A percentile compares a stretch with the other conserved stretches of the same genome.
Conservation (phyloP, 1,140 invertebrate species). For the Drosophila kepulauana region DNA sequence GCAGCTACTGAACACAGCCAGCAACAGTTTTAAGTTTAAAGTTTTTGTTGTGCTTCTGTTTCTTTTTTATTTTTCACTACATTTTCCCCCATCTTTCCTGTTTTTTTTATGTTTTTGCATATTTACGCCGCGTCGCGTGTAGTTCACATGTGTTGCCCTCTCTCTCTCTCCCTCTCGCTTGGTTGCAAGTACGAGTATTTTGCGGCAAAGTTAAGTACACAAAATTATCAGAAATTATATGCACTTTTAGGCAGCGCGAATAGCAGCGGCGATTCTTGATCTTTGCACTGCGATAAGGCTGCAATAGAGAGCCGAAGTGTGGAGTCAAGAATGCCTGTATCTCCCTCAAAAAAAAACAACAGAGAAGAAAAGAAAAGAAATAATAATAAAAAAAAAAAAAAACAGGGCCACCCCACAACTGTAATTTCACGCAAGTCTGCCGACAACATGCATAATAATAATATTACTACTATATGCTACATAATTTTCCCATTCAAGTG, state of each 20-base stretch:
- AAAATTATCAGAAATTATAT: conserved; percentile 81
- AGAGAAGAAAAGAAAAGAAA: neutral
- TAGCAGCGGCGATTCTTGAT: conserved; percentile 48
- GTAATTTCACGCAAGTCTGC: conserved; percentile 80
- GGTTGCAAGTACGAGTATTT: conserved; percentile 35
- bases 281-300: conserved; percentile 51
- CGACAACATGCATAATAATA: conserved; percentile 74
- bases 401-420: conserved; percentile 42
- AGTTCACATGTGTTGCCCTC: conserved; percentile 4
- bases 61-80: conserved; percentile 29
- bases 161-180: neutral
- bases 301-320: conserved; percentile 15
- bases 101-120: conserved; percentile 38
- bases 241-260: conserved; percentile 63
- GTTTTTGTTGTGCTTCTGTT: conserved; percentile 2
- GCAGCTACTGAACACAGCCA: conserved; percentile 1
- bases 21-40: neutral
- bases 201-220: conserved; percentile 71
- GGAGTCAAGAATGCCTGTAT: neutral
- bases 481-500: conserved; percentile 59
- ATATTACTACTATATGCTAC: conserved; percentile 5
- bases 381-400: conserved; percentile 5
- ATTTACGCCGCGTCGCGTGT: conserved; percentile 26
- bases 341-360: neutral
- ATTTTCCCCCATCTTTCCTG: conserved; percentile 13